Evolutionary conservation across 2,888 invertebrate species (phyloP).

Genomic region (Acanthopleura granulata): DNA sequence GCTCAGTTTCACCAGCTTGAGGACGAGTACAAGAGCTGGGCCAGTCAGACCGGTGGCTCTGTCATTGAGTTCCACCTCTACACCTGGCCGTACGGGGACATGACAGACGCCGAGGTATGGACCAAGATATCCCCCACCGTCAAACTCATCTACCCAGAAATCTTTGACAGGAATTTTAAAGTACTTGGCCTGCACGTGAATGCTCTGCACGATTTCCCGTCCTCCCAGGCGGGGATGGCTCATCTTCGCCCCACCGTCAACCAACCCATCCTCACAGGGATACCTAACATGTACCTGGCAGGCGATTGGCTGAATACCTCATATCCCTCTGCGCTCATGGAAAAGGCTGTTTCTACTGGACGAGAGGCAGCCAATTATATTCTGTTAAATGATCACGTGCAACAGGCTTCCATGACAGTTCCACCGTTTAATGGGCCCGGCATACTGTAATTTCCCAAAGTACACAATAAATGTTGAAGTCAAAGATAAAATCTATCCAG

Average conservation of each 20-base stretch:
- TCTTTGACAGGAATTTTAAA: slow-evolving; percentile 25
- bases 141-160: slow-evolving; percentile 28
- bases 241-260: slow-evolving; percentile 20
- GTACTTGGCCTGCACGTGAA: slow-evolving; percentile 24
- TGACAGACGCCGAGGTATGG: slow-evolving; percentile 24
- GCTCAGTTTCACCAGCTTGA: slow-evolving; percentile 28
- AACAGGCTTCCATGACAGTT: slow-evolving; percentile 25
- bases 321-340: slow-evolving; percentile 28
- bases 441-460: background rate
- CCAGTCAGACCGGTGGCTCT: slow-evolving; percentile 26
- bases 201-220: slow-evolving; percentile 26
- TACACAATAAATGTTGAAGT: too few relatives aligned
- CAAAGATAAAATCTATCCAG: too few relatives aligned
- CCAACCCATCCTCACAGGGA: background rate
- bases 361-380: slow-evolving; percentile 29
- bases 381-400: slow-evolving; percentile 22
- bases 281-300: slow-evolving; percentile 24
- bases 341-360: slow-evolving; percentile 29
- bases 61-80: slow-evolving; percentile 30
- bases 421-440: slow-evolving; percentile 27
- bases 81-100: slow-evolving; percentile 23
- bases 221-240: slow-evolving; percentile 22
- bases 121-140: slow-evolving; percentile 23
- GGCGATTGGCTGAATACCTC: slow-evolving; percentile 28
- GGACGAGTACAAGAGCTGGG: slow-evolving; percentile 26